A percentile compares a stretch with the other conserved stretches of the same genome.
These are phyloP conservation scores for Trachymyrmex cornetzi DNA, from an alignment of 1,140 invertebrate genomes.

Conservation along the genomic window DNA sequence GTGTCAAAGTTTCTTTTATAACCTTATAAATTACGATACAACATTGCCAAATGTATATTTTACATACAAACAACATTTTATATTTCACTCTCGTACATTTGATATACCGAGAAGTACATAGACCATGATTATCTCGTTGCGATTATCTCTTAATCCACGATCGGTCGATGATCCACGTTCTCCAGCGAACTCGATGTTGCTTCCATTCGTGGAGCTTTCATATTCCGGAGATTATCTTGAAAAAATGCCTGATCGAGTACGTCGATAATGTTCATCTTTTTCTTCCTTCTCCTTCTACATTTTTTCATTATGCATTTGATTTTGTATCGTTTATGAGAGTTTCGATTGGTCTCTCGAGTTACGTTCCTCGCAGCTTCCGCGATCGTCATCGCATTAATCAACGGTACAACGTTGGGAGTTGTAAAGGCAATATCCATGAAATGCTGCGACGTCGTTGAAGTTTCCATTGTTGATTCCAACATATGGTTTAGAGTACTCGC, in stretches of 20 bases:
- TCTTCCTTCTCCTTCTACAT: background rate
- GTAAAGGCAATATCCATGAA: background rate
- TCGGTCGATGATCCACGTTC: background rate
- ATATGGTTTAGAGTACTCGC: background rate
- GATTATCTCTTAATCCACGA: background rate
- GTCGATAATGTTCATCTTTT: background rate
- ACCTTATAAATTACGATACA: background rate
- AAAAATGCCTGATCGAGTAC: background rate
- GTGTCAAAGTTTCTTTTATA: background rate
- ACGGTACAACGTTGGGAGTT: background rate
- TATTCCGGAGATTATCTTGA: background rate
- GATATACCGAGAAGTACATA: background rate
- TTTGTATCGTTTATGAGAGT: background rate
- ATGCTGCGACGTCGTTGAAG: background rate
- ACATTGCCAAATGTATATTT: background rate
- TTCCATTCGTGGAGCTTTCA: background rate
- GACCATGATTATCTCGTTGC: background rate
- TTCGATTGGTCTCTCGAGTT: too few relatives aligned
- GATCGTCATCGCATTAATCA: background rate
- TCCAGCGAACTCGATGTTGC: background rate
- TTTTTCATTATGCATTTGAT: background rate
- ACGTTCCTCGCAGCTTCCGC: background rate
- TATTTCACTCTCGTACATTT: background rate
- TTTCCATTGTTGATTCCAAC: background rate
- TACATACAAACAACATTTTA: too few relatives aligned